Conservation (phyloP, 2,797 vertebrate genomes). For the Lutjanus campechanus region DNA sequence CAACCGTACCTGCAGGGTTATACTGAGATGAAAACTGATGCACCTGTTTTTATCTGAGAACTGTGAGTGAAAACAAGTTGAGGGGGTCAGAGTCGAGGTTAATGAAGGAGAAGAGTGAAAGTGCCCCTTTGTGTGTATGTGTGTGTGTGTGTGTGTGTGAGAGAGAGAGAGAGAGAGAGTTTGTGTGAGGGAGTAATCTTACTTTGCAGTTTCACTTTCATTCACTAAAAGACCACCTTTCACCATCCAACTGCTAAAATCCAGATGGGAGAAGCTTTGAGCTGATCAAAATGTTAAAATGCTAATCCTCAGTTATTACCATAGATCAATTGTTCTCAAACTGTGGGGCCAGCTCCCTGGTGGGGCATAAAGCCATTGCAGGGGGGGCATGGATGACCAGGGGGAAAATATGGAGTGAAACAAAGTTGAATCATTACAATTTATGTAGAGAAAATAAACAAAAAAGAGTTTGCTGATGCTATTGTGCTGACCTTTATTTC, state of each 20-base stretch:
- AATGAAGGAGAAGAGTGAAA: conserved; percentile 25
- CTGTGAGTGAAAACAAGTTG: conserved; percentile 38
- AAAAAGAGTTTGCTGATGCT: too few relatives aligned
- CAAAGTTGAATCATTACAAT: too few relatives aligned
- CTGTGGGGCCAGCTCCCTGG: too few relatives aligned
- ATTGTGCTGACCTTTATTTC: too few relatives aligned
- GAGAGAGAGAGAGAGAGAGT: too few relatives aligned
- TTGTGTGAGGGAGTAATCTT: not conserved
- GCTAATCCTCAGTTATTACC: conserved; percentile 2
- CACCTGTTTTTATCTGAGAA: conserved; percentile 28
- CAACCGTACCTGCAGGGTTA: conserved; percentile 5
- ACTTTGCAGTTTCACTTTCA: conserved; percentile 7
- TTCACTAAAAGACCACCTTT: not conserved
- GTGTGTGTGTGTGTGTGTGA: not conserved
- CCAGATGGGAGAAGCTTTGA: conserved; percentile 13
- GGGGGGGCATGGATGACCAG: too few relatives aligned
- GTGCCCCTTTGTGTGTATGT: conserved; percentile 7
- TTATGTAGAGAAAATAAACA: too few relatives aligned
- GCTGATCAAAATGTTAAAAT: conserved; percentile 13
- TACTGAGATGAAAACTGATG: conserved; percentile 35
- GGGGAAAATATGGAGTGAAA: too few relatives aligned
- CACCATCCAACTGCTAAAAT: not conserved
- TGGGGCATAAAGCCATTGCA: too few relatives aligned
- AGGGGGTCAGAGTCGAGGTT: conserved; percentile 29
- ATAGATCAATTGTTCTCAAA: too few relatives aligned